Evolutionary conservation across 2,888 invertebrate species (phyloP), one percentile per base, ranked within the genome.

Genomic region (Steinernema scapterisci): DNA sequence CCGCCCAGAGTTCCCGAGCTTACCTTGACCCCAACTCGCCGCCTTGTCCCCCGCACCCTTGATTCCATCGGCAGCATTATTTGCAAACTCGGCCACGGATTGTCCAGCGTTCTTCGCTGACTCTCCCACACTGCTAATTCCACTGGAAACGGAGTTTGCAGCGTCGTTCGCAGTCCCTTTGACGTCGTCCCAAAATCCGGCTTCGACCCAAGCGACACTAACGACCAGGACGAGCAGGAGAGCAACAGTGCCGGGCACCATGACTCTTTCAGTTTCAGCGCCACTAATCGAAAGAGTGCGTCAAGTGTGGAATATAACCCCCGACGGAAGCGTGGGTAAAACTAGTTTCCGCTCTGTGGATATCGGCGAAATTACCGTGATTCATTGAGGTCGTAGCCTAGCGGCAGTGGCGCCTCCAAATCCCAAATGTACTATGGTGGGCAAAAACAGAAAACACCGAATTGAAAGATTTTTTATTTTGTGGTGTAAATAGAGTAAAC

Each of bases 121-220:
- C n/a, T 48, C 19, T 19, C 31, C 63, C 1, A 31, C 27, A 13
- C 27, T 27, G 25, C 63, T 25, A 63, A 63, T 9, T 7, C 63
- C 63, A 31, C 31, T 38, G 19, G 63, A 63, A 2, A 63, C 31
- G 2, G 63, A 63, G n/a, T 63, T 16, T 3, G 63, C 63, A 7
- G 63, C 31, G 63, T 63, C 27, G 31, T n/a, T 38, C 11, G 63
- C 63, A 3, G 9, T 9, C 9, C 16, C 27, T 31, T 63, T 63
- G 3, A 63, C 63, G 19, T 63, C 63, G 19, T 63, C 63, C 63
- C 63, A 63, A 38, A 63, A 63, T 63, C 63, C 63, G 31, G 63
- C 27, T 63, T 31, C 27, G 3, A 19, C 31, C 63, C 27, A n/a
- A 13, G n/a, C 54, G 23, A 54, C 63, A 54, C 6, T 25, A 19